Conservation (phyloP, 2,797 vertebrate species). For the Apodemus agrarius region DNA sequence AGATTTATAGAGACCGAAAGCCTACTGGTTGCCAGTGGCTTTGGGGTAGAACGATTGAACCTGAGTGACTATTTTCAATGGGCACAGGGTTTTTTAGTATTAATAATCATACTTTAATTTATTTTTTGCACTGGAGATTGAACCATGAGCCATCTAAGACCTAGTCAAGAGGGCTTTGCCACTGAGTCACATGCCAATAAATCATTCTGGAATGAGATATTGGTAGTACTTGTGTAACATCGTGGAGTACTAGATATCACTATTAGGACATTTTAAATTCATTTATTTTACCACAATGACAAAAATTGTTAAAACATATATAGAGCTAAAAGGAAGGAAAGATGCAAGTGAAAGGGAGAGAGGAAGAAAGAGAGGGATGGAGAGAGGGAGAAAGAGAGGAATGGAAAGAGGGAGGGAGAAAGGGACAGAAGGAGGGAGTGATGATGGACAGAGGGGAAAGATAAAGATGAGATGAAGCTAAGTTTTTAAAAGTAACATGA, state of each 20-base stretch:
- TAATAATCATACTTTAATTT: background rate
- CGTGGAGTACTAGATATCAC: background rate
- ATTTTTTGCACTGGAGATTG: background rate
- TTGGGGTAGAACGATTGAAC: background rate
- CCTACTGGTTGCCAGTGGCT: background rate
- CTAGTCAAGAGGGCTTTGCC: background rate
- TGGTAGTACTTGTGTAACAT: background rate
- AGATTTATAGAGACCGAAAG: background rate
- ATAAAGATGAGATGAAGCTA: background rate
- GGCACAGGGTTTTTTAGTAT: background rate
- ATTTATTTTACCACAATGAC: background rate
- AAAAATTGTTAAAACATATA: background rate
- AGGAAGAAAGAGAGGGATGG: rapidly evolving
- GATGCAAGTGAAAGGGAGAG: too few species aligned
- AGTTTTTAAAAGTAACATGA: background rate
- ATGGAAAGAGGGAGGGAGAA: rapidly evolving
- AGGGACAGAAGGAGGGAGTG: too few species aligned
- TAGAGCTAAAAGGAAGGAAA: background rate
- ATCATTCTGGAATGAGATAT: background rate
- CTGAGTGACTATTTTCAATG: background rate
- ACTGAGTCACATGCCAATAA: background rate
- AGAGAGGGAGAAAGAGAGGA: rapidly evolving
- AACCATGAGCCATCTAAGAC: background rate
- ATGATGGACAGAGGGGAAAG: background rate
- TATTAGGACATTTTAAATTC: background rate